Evolutionary conservation across 2,888 invertebrate species (phyloP).

Genomic region (Seira musarum): DNA sequence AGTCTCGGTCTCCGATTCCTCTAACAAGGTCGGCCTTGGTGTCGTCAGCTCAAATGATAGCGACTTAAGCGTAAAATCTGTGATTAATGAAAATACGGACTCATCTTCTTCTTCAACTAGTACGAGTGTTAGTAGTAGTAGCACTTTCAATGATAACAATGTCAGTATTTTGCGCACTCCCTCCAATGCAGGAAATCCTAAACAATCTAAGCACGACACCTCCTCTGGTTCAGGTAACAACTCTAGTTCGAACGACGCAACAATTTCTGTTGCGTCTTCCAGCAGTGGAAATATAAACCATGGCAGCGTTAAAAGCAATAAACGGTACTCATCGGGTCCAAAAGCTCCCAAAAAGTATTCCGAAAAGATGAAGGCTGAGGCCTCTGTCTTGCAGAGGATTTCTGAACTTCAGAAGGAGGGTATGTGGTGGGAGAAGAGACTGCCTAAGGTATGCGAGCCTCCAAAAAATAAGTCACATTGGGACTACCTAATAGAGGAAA

Average conservation of each 20-base stretch:
- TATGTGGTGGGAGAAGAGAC: slow-evolving; percentile 81
- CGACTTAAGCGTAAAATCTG: slow-evolving; percentile 43
- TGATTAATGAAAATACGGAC: slow-evolving; percentile 50
- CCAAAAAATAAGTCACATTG: slow-evolving; percentile 88
- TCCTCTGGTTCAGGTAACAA: not conserved
- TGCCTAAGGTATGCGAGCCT: slow-evolving; percentile 62
- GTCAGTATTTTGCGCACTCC: slow-evolving; percentile 1
- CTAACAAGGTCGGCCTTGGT: too few relatives aligned
- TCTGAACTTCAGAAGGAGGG: slow-evolving; percentile 94
- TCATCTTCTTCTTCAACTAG: slow-evolving; percentile 37
- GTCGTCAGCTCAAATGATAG: slow-evolving; percentile 19
- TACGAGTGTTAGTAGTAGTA: slow-evolving; percentile 32
- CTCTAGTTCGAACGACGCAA: slow-evolving; percentile 3
- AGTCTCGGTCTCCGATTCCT: too few relatives aligned
- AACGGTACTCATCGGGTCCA: slow-evolving; percentile 13
- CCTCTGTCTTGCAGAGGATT: slow-evolving; percentile 93
- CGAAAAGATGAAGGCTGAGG: slow-evolving; percentile 77
- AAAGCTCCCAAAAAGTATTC: slow-evolving; percentile 61
- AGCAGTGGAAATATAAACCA: slow-evolving; percentile 1
- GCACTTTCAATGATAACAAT: slow-evolving; percentile 29
- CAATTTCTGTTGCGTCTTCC: slow-evolving; percentile 12
- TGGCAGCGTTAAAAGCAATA: slow-evolving; percentile 27
- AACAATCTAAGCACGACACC: not conserved
- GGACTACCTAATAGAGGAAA: slow-evolving; percentile 98
- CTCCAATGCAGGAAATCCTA: not conserved